Conservation (phyloP, 2,888 invertebrate genomes). For the Nebria salina region DNA sequence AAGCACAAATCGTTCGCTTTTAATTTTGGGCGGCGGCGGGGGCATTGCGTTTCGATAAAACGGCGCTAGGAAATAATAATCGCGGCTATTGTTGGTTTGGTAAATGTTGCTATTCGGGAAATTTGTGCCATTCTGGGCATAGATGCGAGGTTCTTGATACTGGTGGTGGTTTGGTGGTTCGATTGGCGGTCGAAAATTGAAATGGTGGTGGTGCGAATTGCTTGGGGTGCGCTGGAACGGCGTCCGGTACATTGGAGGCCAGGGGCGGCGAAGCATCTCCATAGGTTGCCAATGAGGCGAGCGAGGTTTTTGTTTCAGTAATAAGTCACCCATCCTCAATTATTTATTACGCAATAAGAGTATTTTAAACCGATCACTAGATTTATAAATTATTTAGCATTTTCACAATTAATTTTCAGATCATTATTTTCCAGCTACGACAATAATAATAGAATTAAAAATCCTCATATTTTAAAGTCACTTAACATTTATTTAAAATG, state of each 20-base stretch:
- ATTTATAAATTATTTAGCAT: too few relatives aligned
- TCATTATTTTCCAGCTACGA: too few relatives aligned
- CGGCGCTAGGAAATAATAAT: constrained; percentile 75
- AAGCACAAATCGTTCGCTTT: constrained; percentile 56
- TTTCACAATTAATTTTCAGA: too few relatives aligned
- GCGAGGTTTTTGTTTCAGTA: constrained; percentile 72
- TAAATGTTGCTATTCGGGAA: constrained; percentile 43
- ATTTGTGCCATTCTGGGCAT: constrained; percentile 51
- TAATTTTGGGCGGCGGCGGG: constrained; percentile 63
- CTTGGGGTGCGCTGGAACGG: constrained; percentile 56
- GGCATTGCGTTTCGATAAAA: constrained; percentile 75
- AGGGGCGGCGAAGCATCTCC: constrained; percentile 67
- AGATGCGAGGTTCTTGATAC: constrained; percentile 63
- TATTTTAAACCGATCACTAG: too few relatives aligned
- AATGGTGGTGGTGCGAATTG: constrained; percentile 34
- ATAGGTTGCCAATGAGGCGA: constrained; percentile 61
- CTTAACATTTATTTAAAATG: too few relatives aligned
- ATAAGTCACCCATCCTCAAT: constrained; percentile 66
- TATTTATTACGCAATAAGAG: not conserved
- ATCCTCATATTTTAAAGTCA: too few relatives aligned
- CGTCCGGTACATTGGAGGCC: constrained; percentile 73
- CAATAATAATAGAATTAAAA: too few relatives aligned
- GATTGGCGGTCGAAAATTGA: constrained; percentile 54
- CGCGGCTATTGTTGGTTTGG: constrained; percentile 59
- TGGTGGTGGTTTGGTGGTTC: constrained; percentile 59